Conservation (phyloP, 64 coral and sea anemone species). For the Hydrozoanthus tunicans region DNA sequence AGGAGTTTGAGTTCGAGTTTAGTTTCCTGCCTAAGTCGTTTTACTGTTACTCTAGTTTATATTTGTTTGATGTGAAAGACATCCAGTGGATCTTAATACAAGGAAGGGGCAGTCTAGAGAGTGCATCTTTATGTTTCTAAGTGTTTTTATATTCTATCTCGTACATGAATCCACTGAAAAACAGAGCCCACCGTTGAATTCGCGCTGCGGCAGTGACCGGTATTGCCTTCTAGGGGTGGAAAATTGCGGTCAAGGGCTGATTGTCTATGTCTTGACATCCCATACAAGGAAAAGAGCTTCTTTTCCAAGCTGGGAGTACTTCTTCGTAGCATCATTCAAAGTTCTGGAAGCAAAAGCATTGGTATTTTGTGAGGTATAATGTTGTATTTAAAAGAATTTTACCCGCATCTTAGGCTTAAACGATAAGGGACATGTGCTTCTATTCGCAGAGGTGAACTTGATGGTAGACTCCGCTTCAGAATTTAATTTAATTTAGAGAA, state of each 20-base stretch:
- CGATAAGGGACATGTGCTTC: too few relatives aligned
- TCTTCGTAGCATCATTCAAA: conserved; percentile 27
- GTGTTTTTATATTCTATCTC: conserved; percentile 61
- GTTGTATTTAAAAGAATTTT: too few relatives aligned
- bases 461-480: too few relatives aligned
- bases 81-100: conserved; percentile 33
- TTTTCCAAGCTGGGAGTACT: conserved; percentile 54
- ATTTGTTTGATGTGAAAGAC: conserved; percentile 55
- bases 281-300: conserved; percentile 47
- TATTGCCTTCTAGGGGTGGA: conserved; percentile 57
- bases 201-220: conserved; percentile 49
- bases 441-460: too few relatives aligned
- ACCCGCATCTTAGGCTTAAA: too few relatives aligned
- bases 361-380: not conserved
- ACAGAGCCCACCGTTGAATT: conserved; percentile 56
- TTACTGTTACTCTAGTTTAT: conserved; percentile 20
- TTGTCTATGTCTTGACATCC: conserved; percentile 62
- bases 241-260: conserved; percentile 56
- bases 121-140: conserved; percentile 49
- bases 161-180: conserved; percentile 51
- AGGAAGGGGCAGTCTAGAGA: conserved; percentile 52
- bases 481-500: too few relatives aligned
- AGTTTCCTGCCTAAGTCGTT: conserved; percentile 46
- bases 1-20: conserved; percentile 25
- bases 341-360: conserved; percentile 67